Evolutionary conservation across 2,888 invertebrate species (phyloP).

Genomic region (Amiota mariae): DNA sequence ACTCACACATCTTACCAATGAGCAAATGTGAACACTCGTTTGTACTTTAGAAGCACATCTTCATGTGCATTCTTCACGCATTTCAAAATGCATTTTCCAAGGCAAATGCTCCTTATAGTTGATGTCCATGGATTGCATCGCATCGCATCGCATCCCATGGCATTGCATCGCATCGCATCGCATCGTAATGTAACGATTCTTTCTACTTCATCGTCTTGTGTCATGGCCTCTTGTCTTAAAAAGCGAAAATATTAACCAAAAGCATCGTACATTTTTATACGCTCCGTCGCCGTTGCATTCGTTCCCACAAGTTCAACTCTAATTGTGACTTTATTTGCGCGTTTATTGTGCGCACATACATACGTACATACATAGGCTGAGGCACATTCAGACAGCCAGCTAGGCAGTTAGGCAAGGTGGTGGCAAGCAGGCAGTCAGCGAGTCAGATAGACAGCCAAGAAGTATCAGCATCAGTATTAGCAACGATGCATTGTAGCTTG

Average conservation of each 20-base stretch:
- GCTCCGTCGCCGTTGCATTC: slow-evolving; percentile 25
- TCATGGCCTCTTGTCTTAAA: slow-evolving; percentile 33
- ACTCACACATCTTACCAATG: slow-evolving; percentile 40
- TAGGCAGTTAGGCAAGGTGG: background rate
- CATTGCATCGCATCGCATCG: background rate
- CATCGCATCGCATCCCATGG: background rate
- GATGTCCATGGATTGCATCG: slow-evolving; percentile 13
- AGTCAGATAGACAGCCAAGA: background rate
- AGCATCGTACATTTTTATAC: slow-evolving; percentile 36
- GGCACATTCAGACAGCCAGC: too few species aligned
- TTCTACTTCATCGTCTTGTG: background rate
- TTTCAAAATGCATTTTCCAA: slow-evolving; percentile 52
- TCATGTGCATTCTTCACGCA: slow-evolving; percentile 61
- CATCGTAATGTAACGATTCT: background rate
- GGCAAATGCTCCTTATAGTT: slow-evolving; percentile 4
- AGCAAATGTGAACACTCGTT: slow-evolving; percentile 37
- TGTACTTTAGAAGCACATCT: slow-evolving; percentile 38
- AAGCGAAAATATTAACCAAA: slow-evolving; percentile 53
- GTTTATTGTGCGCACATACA: slow-evolving; percentile 54
- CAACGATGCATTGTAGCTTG: background rate
- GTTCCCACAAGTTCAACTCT: slow-evolving; percentile 68
- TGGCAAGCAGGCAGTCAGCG: slow-evolving; percentile 1
- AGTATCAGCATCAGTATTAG: slow-evolving; percentile 26
- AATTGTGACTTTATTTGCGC: slow-evolving; percentile 71
- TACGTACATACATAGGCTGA: background rate